phyloP scores from a whole-genome alignment of 92 coral and sea anemone genomes.

The Zoanthus gigantus region DNA sequence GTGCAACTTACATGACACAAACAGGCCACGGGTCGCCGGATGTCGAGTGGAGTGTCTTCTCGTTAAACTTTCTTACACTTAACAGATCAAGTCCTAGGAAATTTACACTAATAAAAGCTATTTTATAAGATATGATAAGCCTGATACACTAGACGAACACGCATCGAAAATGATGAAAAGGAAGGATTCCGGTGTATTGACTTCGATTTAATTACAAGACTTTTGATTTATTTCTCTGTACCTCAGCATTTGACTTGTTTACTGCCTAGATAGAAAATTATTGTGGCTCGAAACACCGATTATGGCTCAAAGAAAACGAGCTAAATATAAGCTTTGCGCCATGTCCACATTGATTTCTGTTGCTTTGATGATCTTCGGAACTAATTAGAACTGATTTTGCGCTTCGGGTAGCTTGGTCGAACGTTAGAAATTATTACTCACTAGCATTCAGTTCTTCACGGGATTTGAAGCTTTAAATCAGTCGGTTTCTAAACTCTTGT shows the following conservation, averaged over 20 bases:
- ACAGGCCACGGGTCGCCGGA: constrained; percentile 18
- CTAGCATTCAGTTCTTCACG: neutral
- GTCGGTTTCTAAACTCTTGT: neutral
- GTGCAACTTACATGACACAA: constrained; percentile 24
- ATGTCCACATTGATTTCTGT: neutral
- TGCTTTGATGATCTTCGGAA: constrained; percentile 20
- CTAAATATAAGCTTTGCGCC: constrained; percentile 17
- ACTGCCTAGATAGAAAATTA: neutral
- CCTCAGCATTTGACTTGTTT: neutral
- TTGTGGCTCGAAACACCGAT: neutral
- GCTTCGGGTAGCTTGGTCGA: constrained; percentile 31
- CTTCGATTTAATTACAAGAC: neutral
- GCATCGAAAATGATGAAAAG: neutral
- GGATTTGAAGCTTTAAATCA: neutral
- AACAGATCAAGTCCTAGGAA: neutral
- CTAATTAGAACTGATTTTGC: constrained; percentile 46
- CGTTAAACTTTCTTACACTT: constrained; percentile 5
- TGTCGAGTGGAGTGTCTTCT: constrained; percentile 6
- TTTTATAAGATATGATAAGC: constrained; percentile 11
- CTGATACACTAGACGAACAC: neutral
- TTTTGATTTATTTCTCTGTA: neutral
- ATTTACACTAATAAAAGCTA: neutral
- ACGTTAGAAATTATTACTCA: neutral
- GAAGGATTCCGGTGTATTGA: too few relatives aligned
- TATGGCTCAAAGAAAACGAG: neutral